Evolutionary conservation across 1,140 invertebrate genomes (phyloP), one percentile per base, ranked within the genome.

Genomic region (Stegodyphus mimosarum): DNA sequence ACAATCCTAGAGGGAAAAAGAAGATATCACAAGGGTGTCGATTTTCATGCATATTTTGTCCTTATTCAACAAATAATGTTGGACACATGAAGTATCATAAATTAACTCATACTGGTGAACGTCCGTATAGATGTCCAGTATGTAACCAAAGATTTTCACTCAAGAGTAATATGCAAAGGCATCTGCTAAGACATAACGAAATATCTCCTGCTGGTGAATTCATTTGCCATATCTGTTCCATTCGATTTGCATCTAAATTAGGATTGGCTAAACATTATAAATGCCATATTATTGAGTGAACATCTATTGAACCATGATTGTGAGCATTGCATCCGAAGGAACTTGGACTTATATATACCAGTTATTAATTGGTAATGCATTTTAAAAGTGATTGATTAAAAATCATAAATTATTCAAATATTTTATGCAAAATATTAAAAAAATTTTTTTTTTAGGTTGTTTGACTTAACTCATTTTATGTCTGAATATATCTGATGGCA

Each of bases 41-140:
- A 69, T 69, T 17, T 17, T 10, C 9, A 13, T 69, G 67, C 17
- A 17, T 69, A 69, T n/a, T 17, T 13, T 69, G 67, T 48, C 11
- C 67, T 13, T 69, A 69, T 18, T 69, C 67, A 13, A 69, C 67
- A 69, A 48, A 69, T 69, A 69, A 69, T 69, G 6, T 13, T 6
- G 67, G 67, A 69, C 67, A 69, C 17, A 17, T 69, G 67, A 69
- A 18, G 33, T 17, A n/a, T n/a, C 67, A 69, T 69, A n/a, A 69
- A 48, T 18, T 17, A 17, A 69, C 33, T 69, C 67, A 69, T 18
- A 17, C 67, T 18, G 67, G 67, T 69, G 67, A 69, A 6, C 11
- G 17, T 9, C 67, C 67, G 9, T 69, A 69, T 48, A 69, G 17
- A 18, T 69, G 67, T 69, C 67, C 15, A 13, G n/a, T 69, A 9